Percentiles rank a stretch among this genome's conserved stretches.
These are phyloP conservation scores for Ianthella basta DNA, from an alignment of 37 sponge, comb jelly and placozoan genomes.

Conservation along the genomic window DNA sequence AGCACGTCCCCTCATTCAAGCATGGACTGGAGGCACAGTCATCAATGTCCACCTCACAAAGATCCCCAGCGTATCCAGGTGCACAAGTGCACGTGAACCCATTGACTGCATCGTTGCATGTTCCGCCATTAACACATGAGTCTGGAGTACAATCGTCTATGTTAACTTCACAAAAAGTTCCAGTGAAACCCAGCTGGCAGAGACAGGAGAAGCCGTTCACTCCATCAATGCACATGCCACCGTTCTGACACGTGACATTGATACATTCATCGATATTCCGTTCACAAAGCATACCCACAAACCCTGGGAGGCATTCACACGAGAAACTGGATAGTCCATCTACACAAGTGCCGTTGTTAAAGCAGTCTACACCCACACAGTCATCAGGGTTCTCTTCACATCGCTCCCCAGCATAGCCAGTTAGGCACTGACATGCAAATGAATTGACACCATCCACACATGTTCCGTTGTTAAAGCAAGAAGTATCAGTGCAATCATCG, in stretches of 20 bases:
- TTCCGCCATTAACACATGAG: slow-evolving; percentile 11
- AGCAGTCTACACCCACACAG: slow-evolving; percentile 9
- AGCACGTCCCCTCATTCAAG: slow-evolving; percentile 2
- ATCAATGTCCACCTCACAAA: slow-evolving; percentile 56
- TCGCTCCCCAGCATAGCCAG: slow-evolving; percentile 32
- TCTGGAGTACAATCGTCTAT: background rate
- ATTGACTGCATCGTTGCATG: slow-evolving; percentile 7
- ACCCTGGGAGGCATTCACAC: background rate
- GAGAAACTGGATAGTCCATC: slow-evolving; percentile 12
- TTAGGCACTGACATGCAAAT: slow-evolving; percentile 34
- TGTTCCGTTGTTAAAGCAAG: slow-evolving; percentile 63
- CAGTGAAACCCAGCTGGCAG: slow-evolving; percentile 55
- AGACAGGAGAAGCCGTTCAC: slow-evolving; percentile 21
- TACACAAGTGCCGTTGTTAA: background rate
- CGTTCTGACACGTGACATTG: background rate
- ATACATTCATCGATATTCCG: slow-evolving; percentile 57
- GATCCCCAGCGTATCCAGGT: slow-evolving; percentile 49
- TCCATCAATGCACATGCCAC: slow-evolving; percentile 26
- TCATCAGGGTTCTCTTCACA: slow-evolving; percentile 64
- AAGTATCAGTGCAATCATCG: slow-evolving; percentile 57
- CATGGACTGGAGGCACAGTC: slow-evolving; percentile 61
- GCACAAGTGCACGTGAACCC: slow-evolving; percentile 68
- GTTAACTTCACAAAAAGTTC: slow-evolving; percentile 39
- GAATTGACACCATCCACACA: slow-evolving; percentile 55
- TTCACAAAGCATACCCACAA: slow-evolving; percentile 36